Percentiles rank a stretch among this genome's conserved stretches.
Evolutionary conservation across 1,140 invertebrate genomes (phyloP).

Genomic region (Drosophila kohkoa): DNA sequence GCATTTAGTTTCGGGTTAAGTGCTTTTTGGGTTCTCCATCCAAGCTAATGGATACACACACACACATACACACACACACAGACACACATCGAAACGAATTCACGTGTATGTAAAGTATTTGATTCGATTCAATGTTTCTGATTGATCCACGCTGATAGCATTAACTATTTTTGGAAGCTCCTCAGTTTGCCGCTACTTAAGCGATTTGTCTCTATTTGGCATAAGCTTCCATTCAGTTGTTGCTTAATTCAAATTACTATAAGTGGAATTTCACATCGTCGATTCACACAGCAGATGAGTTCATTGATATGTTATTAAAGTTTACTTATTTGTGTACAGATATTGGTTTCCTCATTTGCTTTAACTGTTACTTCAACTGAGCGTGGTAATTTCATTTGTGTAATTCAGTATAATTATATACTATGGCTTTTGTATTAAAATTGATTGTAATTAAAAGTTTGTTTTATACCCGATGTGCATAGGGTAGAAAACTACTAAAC

Average conservation of each 20-base stretch:
- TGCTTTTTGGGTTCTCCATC: conserved; percentile 25
- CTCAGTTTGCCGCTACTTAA: conserved; percentile 1
- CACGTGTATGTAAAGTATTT: conserved; percentile 14
- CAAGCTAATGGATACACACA: conserved; percentile 14
- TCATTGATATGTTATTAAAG: neutral
- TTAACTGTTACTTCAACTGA: no score
- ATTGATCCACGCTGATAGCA: conserved; percentile 20
- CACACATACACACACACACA: no score
- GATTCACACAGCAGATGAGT: neutral
- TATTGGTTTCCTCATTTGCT: no score
- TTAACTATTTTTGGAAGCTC: conserved; percentile 8
- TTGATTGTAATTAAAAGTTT: no score
- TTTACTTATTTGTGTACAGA: no score
- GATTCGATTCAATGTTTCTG: conserved; percentile 20
- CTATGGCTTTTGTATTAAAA: no score
- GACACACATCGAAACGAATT: neutral
- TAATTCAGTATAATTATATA: no score
- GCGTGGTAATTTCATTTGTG: no score
- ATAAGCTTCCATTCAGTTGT: conserved; percentile 1
- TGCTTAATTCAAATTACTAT: neutral
- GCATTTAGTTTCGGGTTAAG: conserved; percentile 38
- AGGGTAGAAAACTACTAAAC: no score
- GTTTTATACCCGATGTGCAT: no score
- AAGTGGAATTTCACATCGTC: neutral
- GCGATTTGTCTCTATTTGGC: conserved; percentile 17